Conservation (phyloP, 2,888 invertebrate species). For the Cenopis cana region DNA sequence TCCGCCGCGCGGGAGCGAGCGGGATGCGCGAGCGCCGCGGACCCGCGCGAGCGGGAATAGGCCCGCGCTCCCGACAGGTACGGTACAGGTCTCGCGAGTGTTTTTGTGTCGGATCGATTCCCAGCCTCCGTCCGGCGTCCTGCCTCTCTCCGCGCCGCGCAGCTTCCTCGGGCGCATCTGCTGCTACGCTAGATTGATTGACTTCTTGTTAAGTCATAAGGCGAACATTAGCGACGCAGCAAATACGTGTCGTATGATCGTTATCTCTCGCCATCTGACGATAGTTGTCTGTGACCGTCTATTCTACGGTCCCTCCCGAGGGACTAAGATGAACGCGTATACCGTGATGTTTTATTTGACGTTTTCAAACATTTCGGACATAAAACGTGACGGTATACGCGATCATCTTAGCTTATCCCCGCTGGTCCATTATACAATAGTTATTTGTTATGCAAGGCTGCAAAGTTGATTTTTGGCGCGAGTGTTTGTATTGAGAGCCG, state of each 20-base stretch:
- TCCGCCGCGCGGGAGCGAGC: constrained; percentile 33
- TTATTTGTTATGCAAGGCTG: too few relatives aligned
- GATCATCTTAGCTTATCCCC: too few relatives aligned
- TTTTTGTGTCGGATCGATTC: constrained; percentile 42
- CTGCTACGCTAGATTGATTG: constrained; percentile 19
- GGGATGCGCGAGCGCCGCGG: constrained; percentile 8
- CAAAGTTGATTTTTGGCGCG: too few relatives aligned
- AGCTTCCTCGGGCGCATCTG: constrained; percentile 14
- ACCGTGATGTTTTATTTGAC: too few relatives aligned
- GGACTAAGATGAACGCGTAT: too few relatives aligned
- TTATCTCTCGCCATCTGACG: constrained; percentile 16
- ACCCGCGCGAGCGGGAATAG: constrained; percentile 10
- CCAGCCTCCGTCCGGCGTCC: constrained; percentile 23
- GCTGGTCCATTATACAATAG: too few relatives aligned
- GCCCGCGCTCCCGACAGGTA: constrained; percentile 26
- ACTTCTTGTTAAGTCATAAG: constrained; percentile 33
- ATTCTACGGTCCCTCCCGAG: too few relatives aligned
- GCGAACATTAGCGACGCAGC: constrained; percentile 15
- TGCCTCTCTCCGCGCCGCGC: background rate
- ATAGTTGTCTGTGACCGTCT: background rate
- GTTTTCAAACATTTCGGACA: too few relatives aligned
- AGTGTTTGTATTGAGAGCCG: too few relatives aligned
- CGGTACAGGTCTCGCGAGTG: constrained; percentile 39
- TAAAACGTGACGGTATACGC: too few relatives aligned
- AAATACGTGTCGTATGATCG: constrained; percentile 2